phyloP scores from a whole-genome alignment of 2,797 vertebrate genomes.

The Linurgus olivaceus region DNA sequence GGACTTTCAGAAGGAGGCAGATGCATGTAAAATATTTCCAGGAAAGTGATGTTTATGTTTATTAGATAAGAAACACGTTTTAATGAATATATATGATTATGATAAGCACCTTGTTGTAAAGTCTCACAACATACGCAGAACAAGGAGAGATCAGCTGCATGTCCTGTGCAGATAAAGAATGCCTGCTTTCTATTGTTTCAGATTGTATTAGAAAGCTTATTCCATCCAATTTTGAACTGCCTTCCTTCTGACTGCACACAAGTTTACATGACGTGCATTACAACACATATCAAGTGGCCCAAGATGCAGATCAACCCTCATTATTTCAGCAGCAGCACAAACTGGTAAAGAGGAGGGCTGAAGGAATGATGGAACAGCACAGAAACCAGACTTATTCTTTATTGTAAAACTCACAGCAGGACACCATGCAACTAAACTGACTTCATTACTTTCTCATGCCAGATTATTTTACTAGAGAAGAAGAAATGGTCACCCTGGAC shows the following conservation, averaged over 20 bases:
- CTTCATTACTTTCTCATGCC: background rate
- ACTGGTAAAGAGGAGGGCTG: background rate
- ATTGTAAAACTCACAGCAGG: background rate
- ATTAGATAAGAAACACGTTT: background rate
- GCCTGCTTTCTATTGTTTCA: background rate
- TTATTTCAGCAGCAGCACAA: background rate
- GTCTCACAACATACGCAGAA: background rate
- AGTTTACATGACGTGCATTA: background rate
- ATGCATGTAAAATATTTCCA: background rate
- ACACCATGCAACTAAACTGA: background rate
- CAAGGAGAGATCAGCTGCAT: background rate
- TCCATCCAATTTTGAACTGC: rapidly evolving
- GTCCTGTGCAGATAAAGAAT: background rate
- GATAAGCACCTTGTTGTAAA: background rate
- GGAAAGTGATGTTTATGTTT: background rate
- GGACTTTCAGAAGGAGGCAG: background rate
- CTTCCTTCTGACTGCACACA: background rate
- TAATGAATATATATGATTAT: background rate
- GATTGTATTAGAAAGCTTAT: background rate
- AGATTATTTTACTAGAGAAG: background rate
- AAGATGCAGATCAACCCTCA: background rate
- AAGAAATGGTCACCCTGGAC: background rate
- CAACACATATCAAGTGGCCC: rapidly evolving
- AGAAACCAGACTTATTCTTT: background rate
- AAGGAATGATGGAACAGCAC: background rate